Evolutionary conservation across 1,140 invertebrate genomes (phyloP).

Genomic region (Drosophila sturtevanti): DNA sequence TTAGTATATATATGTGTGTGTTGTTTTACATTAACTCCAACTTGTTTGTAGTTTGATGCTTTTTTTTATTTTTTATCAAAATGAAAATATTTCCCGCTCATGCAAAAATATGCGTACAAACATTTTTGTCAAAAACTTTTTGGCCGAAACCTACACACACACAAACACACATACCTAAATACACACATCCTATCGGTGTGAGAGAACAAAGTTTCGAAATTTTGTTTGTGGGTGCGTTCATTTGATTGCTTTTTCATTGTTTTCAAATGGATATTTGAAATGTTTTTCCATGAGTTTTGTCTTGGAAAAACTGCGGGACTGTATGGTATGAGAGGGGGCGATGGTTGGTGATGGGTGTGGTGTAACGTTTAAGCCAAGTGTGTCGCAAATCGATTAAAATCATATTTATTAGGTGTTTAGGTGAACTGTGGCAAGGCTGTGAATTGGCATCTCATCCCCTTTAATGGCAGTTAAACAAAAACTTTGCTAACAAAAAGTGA

Average conservation of each 20-base stretch:
- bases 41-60: slow-evolving; percentile 35
- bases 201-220: slow-evolving; percentile 53
- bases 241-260: slow-evolving; percentile 80
- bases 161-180: not conserved
- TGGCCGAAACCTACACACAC: slow-evolving; percentile 27
- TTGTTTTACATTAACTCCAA: slow-evolving; percentile 44
- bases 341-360: not conserved
- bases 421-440: not conserved
- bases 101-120: slow-evolving; percentile 57
- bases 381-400: slow-evolving; percentile 71
- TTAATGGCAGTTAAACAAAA: not conserved
- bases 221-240: slow-evolving; percentile 40
- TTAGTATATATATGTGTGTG: slow-evolving; percentile 3
- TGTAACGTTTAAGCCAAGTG: slow-evolving; percentile 25
- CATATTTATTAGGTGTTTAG: slow-evolving; percentile 64
- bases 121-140: slow-evolving; percentile 51
- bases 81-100: slow-evolving; percentile 21
- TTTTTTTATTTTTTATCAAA: slow-evolving; percentile 21
- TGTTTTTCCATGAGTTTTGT: slow-evolving; percentile 20
- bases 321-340: not conserved
- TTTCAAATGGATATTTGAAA: slow-evolving; percentile 68
- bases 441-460: not conserved
- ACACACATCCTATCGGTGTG: not conserved
- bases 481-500: not conserved
- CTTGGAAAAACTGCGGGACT: not conserved